Base-by-base conservation (phyloP, 2,888 invertebrate species). In the Stenodema calcarata region DNA sequence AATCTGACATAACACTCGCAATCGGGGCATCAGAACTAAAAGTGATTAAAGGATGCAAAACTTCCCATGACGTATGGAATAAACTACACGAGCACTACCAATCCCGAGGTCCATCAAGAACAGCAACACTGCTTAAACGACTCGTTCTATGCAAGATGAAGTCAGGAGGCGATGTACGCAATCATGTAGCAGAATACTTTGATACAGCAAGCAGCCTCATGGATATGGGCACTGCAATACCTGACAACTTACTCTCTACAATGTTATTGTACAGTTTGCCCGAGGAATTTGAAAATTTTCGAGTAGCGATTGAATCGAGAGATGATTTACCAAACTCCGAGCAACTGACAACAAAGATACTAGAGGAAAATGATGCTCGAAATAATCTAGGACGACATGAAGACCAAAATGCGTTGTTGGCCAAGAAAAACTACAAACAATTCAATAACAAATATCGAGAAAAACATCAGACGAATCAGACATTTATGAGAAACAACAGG, bases 361-460 rank as follows among this genome's bases (percentile, higher is more conserved):
- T 44, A 1, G 79, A 79, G 30, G 79, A 79, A 79, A 47, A 11
- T 47, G 79, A 79, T 12, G 47, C 79, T 47, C 42, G 79, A 79
- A 44, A 47, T 18, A 79, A 79, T 47, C 4, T 76, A n/a, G 18
- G 47, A 47, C 3, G 47, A 47, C 3, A 47, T 12, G 27, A 79
- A 42, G 47, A 47, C 3, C 23, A 47, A 28, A 47, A 79, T 47
- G 44, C 79, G 11, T 23, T 47, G n/a, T 16, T 79, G 14, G 3
- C 47, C 9, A 79, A 79, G 47, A 79, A 79, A 16, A 79, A 18
- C 47, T 47, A 47, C 47, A 7, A 12, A 12, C 12, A 47, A 14
- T 7, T 1, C 16, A 30, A 76, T 30, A 7, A 76, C 1, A 28
- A 11, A 62, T 18, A 14, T 11, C 35, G 23, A 27, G 4, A 30